phyloP scores from a whole-genome alignment of 2,888 invertebrate genomes.

The Standfussiana lucernea region DNA sequence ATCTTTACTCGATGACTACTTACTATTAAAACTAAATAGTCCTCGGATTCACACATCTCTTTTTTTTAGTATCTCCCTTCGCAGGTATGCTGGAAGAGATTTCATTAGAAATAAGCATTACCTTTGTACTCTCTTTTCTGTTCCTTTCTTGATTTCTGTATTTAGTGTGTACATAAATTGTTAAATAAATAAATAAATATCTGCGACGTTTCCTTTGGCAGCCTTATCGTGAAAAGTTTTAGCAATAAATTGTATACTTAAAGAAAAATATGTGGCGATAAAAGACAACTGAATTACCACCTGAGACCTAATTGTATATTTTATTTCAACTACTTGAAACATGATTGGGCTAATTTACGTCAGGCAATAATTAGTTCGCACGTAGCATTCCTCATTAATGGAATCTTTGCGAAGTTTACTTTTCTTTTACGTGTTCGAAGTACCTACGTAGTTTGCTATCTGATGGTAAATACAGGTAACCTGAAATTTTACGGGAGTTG shows the following conservation, averaged over 20 bases:
- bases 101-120: too few species aligned
- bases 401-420: constrained; percentile 2
- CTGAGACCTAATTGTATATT: not conserved
- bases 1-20: not conserved
- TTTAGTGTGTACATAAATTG: too few species aligned
- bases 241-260: not conserved
- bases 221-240: not conserved
- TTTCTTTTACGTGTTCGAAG: not conserved
- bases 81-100: too few species aligned
- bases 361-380: not conserved
- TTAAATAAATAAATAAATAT: too few species aligned
- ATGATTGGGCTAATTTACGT: constrained; percentile 9
- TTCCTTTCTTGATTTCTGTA: too few species aligned
- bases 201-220: not conserved
- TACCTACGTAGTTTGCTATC: constrained; percentile 3
- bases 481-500: too few species aligned
- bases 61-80: too few species aligned
- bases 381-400: constrained; percentile 20
- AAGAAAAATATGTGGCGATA: not conserved
- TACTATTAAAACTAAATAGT: not conserved
- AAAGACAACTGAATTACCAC: not conserved
- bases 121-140: too few species aligned
- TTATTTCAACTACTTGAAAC: not conserved
- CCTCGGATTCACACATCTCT: not conserved
- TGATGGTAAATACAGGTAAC: not conserved